Evolutionary conservation across 2,113 vertebrate genomes (phyloP).

Genomic region (Sardina pilchardus): DNA sequence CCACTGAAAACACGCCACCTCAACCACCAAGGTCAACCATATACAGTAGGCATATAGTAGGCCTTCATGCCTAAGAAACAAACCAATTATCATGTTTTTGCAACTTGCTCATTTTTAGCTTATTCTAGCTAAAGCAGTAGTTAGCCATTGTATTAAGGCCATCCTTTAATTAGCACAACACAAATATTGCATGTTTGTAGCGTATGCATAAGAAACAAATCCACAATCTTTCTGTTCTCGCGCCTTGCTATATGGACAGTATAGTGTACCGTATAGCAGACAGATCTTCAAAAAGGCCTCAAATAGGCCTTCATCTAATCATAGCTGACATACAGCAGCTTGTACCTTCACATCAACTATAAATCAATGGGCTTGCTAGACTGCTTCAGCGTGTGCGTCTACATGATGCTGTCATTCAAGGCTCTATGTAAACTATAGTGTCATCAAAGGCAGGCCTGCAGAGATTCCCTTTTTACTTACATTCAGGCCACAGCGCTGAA

Average conservation of each 20-base stretch:
- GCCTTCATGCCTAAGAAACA: too few species aligned
- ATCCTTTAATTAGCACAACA: too few species aligned
- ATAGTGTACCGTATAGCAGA: background rate
- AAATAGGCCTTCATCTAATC: background rate
- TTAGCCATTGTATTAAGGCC: too few species aligned
- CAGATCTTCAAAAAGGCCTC: background rate
- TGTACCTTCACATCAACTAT: background rate
- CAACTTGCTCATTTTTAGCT: too few species aligned
- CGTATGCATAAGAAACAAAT: background rate
- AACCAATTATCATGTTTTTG: too few species aligned
- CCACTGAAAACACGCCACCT: too few species aligned
- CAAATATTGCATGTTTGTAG: too few species aligned
- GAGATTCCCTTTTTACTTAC: conserved; percentile 43
- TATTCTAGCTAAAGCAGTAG: too few species aligned
- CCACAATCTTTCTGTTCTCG: background rate
- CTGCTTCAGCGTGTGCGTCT: background rate
- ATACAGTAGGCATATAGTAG: too few species aligned
- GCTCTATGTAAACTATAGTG: background rate
- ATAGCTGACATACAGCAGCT: background rate
- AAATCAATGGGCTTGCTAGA: background rate
- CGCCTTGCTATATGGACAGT: too few species aligned
- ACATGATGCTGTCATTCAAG: background rate
- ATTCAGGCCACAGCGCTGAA: background rate
- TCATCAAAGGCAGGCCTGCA: conserved; percentile 17
- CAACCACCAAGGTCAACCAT: too few species aligned